Percentiles rank a stretch among this genome's conserved stretches.
Conservation (phyloP, 2,113 vertebrate genomes). For the Dascyllus trimaculatus region DNA sequence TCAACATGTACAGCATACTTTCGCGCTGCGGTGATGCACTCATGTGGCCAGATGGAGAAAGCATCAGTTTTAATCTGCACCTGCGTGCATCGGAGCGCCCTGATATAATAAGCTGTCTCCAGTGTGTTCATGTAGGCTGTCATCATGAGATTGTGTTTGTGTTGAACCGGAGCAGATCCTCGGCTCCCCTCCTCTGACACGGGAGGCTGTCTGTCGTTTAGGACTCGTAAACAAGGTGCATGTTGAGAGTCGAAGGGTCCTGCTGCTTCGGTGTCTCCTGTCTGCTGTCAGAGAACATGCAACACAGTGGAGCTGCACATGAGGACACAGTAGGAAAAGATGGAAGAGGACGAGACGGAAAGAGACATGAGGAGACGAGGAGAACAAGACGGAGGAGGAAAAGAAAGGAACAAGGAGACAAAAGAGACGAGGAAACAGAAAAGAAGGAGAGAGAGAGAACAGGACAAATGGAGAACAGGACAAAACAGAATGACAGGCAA, state of each 20-base stretch:
- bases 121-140: constrained; percentile 33
- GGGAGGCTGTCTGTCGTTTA: constrained; percentile 62
- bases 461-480: constrained; percentile 8
- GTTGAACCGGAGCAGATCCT: constrained; percentile 46
- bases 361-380: constrained; percentile 8
- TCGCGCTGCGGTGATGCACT: constrained; percentile 1
- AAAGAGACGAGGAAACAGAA: not conserved
- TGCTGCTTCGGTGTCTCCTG: constrained; percentile 72
- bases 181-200: constrained; percentile 53
- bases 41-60: constrained; percentile 28
- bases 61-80: constrained; percentile 40
- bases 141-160: constrained; percentile 41
- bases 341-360: constrained; percentile 24
- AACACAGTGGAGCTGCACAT: not conserved
- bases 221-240: constrained; percentile 64
- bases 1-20: not conserved
- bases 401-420: constrained; percentile 12
- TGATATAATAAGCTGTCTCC: constrained; percentile 43
- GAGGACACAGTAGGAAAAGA: constrained; percentile 29
- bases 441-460: not conserved
- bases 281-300: constrained; percentile 57
- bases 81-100: constrained; percentile 13
- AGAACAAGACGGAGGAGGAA: not conserved
- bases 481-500: not conserved
- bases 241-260: constrained; percentile 56